phyloP scores from a whole-genome alignment of 92 coral and sea anemone genomes.

The Siderastrea siderea region DNA sequence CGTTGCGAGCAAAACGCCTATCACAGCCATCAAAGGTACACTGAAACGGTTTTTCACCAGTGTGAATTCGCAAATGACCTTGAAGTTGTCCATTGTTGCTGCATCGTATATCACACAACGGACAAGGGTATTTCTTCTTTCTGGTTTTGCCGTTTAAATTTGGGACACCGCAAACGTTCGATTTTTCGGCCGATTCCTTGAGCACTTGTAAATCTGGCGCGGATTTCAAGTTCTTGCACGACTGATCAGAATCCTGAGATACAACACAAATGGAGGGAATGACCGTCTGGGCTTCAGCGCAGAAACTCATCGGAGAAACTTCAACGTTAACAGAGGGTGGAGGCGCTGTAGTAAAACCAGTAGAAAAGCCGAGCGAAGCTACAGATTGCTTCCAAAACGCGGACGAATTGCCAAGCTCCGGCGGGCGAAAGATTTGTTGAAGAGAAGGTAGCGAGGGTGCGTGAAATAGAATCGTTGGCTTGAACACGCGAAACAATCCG shows the following conservation, averaged over 20 bases:
- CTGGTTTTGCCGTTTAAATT: slow-evolving; percentile 57
- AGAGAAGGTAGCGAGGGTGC: slow-evolving; percentile 83
- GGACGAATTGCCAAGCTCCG: slow-evolving; percentile 63
- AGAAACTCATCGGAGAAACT: slow-evolving; percentile 61
- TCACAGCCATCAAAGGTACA: slow-evolving; percentile 89
- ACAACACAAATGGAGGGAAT: slow-evolving; percentile 46
- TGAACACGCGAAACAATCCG: slow-evolving; percentile 91
- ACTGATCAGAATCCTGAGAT: slow-evolving; percentile 33
- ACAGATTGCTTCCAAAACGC: slow-evolving; percentile 85
- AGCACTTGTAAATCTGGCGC: slow-evolving; percentile 45
- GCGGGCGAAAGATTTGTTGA: slow-evolving; percentile 72
- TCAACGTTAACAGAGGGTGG: slow-evolving; percentile 77
- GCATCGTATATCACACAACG: slow-evolving; percentile 91
- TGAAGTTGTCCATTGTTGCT: slow-evolving; percentile 96
- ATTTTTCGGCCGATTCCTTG: slow-evolving; percentile 55
- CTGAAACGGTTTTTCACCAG: slow-evolving; percentile 90
- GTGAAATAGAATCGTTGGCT: slow-evolving; percentile 90
- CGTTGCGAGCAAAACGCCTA: slow-evolving; percentile 93
- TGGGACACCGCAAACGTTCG: slow-evolving; percentile 48
- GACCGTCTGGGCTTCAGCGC: slow-evolving; percentile 51
- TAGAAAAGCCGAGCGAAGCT: slow-evolving; percentile 60
- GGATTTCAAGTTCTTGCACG: slow-evolving; percentile 6
- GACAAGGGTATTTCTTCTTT: slow-evolving; percentile 94
- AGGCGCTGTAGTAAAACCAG: slow-evolving; percentile 63
- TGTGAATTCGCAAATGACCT: slow-evolving; percentile 93